Evolutionary conservation across 2,113 vertebrate genomes (phyloP).

Genomic region (Butorides virescens): DNA sequence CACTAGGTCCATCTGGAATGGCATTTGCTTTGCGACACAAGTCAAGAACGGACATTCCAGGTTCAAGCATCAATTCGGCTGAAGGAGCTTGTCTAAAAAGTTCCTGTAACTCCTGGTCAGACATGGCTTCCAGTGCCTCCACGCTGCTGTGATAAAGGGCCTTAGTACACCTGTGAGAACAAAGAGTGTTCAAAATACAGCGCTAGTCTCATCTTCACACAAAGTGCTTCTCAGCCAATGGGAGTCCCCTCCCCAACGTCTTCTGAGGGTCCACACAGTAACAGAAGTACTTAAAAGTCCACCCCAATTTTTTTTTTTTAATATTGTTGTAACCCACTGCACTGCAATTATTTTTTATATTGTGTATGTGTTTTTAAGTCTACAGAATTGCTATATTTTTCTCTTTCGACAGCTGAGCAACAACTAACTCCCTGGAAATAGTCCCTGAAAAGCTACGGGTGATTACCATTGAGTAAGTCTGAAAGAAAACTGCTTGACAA

Average conservation of each 20-base stretch:
- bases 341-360: background rate
- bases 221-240: background rate
- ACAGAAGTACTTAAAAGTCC: background rate
- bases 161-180: slow-evolving; percentile 82
- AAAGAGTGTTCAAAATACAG: background rate
- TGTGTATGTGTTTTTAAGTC: background rate
- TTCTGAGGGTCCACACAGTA: background rate
- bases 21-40: slow-evolving; percentile 83
- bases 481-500: background rate
- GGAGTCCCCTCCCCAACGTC: background rate
- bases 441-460: background rate
- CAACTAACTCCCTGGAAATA: background rate
- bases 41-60: slow-evolving; percentile 87
- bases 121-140: slow-evolving; percentile 87
- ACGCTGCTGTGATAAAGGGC: slow-evolving; percentile 86
- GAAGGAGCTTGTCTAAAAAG: slow-evolving; percentile 90
- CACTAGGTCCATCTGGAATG: slow-evolving; percentile 88
- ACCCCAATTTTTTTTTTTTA: no score
- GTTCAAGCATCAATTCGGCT: slow-evolving; percentile 88
- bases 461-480: background rate
- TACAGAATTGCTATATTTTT: background rate
- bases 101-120: slow-evolving; percentile 89
- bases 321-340: background rate
- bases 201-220: background rate
- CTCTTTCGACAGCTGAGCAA: background rate